These are phyloP conservation scores for Siphonodentalium dalli DNA, from an alignment of 2,888 invertebrate species.

Conservation along the genomic window DNA sequence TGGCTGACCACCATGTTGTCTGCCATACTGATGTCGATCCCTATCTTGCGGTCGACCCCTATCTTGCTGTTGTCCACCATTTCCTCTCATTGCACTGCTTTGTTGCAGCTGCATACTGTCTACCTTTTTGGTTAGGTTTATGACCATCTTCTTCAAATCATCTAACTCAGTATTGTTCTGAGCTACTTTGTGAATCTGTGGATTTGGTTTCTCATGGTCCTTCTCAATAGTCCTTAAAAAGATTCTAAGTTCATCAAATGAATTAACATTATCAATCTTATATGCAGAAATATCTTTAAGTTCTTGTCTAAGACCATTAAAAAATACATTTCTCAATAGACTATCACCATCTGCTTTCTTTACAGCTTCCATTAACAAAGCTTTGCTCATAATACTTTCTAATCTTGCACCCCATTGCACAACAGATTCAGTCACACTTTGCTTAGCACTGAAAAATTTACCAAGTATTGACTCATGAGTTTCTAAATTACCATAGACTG, in stretches of 20 bases:
- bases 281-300: conserved; percentile 3
- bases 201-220: not conserved
- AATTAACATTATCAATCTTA: not conserved
- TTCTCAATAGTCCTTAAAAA: conserved; percentile 1
- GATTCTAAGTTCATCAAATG: conserved; percentile 3
- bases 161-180: no score
- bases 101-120: no score
- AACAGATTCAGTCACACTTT: conserved; percentile 1
- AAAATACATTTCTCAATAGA: conserved; percentile 7
- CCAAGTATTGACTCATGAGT: not conserved
- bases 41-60: no score
- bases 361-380: not conserved
- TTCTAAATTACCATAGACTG: conserved; percentile 7
- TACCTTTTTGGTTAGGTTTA: no score
- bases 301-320: not conserved
- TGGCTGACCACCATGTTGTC: no score
- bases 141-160: no score
- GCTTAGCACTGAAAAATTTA: conserved; percentile 8
- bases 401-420: conserved; percentile 8
- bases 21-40: no score
- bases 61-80: no score
- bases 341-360: not conserved
- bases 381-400: conserved; percentile 6
- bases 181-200: no score
- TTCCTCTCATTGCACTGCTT: no score